A percentile compares a stretch with the other conserved stretches of the same genome.
Conservation (phyloP, 2,797 vertebrate genomes). For the Cephalopachus bancanus region DNA sequence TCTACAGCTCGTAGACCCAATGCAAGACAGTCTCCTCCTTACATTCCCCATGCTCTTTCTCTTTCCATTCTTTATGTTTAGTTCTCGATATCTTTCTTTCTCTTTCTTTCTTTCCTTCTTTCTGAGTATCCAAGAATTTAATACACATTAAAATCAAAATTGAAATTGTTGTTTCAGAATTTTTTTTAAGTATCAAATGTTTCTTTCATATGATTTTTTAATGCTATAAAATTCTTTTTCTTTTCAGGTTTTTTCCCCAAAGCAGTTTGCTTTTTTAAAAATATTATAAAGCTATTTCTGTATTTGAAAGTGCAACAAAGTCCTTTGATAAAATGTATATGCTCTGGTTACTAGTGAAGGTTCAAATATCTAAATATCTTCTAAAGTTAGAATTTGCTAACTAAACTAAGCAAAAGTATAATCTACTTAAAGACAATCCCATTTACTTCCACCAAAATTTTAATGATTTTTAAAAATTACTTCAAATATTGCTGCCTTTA, state of each 20-base stretch:
- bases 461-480: background rate
- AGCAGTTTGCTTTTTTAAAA: background rate
- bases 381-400: slow-evolving; percentile 31
- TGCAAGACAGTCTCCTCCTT: background rate
- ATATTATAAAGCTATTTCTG: background rate
- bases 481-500: slow-evolving; percentile 24
- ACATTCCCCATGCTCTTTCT: background rate
- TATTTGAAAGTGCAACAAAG: background rate
- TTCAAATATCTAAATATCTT: slow-evolving; percentile 54
- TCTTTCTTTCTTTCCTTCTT: no score
- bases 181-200: no score
- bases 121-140: no score
- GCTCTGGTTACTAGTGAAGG: background rate
- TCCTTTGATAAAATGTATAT: background rate
- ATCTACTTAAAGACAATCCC: background rate
- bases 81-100: background rate
- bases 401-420: slow-evolving; percentile 47
- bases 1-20: background rate
- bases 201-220: no score
- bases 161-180: no score
- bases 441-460: slow-evolving; percentile 18
- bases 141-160: no score
- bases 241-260: no score
- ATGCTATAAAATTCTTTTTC: no score
- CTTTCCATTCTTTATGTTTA: background rate